These are phyloP conservation scores for Psettodes erumei DNA, from an alignment of 2,113 vertebrate species.

Conservation along the genomic window DNA sequence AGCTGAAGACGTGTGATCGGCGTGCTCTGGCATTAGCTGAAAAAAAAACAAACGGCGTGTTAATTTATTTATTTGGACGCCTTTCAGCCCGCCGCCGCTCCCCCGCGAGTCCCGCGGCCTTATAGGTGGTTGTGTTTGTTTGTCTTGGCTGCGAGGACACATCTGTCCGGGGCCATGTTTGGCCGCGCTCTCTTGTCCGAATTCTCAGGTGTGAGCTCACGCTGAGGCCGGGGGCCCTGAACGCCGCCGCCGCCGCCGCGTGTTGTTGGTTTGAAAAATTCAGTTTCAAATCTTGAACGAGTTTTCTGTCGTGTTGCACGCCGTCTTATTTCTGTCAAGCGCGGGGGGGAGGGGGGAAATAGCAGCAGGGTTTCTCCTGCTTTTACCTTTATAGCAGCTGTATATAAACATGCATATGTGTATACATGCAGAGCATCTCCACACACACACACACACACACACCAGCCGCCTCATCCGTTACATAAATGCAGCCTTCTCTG, in stretches of 20 bases:
- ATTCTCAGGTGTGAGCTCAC: constrained; percentile 73
- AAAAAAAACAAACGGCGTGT: no score
- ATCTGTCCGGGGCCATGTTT: constrained; percentile 68
- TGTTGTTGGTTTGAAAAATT: no score
- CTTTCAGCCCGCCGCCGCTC: neutral
- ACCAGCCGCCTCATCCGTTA: constrained; percentile 66
- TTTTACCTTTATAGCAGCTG: neutral
- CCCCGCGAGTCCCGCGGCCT: neutral
- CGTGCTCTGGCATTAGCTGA: no score
- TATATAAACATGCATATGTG: neutral
- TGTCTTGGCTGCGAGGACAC: constrained; percentile 53
- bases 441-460: neutral
- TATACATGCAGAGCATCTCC: no score
- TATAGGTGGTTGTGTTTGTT: constrained; percentile 59
- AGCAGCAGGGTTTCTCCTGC: neutral
- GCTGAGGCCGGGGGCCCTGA: constrained; percentile 48
- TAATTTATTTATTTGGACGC: constrained; percentile 16
- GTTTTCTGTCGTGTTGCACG: no score
- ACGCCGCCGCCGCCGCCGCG: constrained; percentile 33
- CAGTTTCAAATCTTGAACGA: no score
- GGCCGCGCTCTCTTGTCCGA: constrained; percentile 46
- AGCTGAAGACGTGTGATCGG: no score
- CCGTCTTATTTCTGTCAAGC: no score
- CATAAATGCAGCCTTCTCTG: constrained; percentile 75
- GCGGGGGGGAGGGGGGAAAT: no score